Percentiles rank a stretch among this genome's conserved stretches.
Evolutionary conservation across 2,797 vertebrate genomes (phyloP).

Genomic region (Tympanoctomys barrerae): DNA sequence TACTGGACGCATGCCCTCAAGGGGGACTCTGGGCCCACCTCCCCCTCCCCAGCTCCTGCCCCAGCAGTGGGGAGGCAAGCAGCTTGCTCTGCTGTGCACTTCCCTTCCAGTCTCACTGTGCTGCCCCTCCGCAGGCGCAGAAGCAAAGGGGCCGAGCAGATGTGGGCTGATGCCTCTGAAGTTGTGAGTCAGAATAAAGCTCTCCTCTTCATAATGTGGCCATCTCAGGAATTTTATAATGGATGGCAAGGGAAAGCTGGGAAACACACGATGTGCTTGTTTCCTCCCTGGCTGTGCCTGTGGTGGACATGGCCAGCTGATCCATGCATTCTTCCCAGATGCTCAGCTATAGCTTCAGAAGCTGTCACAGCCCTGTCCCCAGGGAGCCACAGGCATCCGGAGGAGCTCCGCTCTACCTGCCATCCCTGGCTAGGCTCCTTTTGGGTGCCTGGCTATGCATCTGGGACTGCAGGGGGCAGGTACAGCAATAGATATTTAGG

Average conservation of each 20-base stretch:
- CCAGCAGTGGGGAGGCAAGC: not conserved
- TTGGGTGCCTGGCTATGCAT: not conserved
- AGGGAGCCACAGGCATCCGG: not conserved
- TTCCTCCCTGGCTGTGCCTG: accelerated
- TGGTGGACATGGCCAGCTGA: not conserved
- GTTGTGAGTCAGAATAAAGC: not conserved
- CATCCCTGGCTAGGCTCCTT: not conserved
- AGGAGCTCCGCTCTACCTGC: not conserved
- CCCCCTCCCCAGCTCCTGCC: not conserved
- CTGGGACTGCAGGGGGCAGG: not conserved
- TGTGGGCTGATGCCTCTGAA: too few relatives aligned
- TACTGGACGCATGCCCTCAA: not conserved
- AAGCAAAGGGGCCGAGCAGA: not conserved
- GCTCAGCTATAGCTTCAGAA: not conserved
- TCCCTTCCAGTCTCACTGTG: not conserved
- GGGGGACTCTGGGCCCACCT: not conserved
- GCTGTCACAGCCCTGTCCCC: too few relatives aligned
- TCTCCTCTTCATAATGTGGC: not conserved
- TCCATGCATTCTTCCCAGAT: not conserved
- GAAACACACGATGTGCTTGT: not conserved
- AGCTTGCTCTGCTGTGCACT: not conserved
- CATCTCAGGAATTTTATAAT: not conserved
- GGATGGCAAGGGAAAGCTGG: not conserved
- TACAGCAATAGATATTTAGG: accelerated
- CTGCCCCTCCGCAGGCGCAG: not conserved